phyloP scores from a whole-genome alignment of 2,113 vertebrate genomes.

The Rhineura floridana region DNA sequence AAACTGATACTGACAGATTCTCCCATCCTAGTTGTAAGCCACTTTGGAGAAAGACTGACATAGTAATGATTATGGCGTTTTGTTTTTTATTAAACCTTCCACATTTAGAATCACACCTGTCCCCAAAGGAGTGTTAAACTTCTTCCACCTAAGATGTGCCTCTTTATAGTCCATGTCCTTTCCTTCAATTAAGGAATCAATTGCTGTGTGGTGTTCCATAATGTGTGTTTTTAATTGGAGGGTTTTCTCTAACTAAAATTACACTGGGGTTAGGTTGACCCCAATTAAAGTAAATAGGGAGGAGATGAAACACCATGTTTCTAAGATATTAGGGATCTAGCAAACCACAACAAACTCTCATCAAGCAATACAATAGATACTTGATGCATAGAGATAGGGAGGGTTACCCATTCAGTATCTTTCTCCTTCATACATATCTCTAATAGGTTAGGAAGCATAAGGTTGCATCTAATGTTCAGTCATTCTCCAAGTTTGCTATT shows the following conservation, averaged over 20 bases:
- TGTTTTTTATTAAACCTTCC: not conserved
- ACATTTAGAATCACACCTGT: not conserved
- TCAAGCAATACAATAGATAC: no score
- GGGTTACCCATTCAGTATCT: no score
- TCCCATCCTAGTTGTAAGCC: no score
- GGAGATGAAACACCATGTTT: not conserved
- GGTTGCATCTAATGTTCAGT: no score
- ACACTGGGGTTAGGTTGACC: not conserved
- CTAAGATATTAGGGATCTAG: not conserved
- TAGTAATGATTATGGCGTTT: not conserved
- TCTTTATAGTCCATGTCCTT: not conserved
- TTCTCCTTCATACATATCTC: no score
- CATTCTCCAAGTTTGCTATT: no score
- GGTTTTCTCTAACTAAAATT: not conserved
- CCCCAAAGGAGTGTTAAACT: not conserved
- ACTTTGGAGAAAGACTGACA: conserved; percentile 53
- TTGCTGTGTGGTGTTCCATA: not conserved
- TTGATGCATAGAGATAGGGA: no score
- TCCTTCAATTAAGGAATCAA: not conserved
- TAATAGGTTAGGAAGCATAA: no score
- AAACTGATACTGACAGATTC: no score
- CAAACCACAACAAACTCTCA: not conserved
- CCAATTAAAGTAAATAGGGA: not conserved
- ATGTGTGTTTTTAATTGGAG: not conserved
- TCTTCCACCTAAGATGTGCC: not conserved